phyloP scores from a whole-genome alignment of 2,797 vertebrate genomes.

The Anabas testudineus region DNA sequence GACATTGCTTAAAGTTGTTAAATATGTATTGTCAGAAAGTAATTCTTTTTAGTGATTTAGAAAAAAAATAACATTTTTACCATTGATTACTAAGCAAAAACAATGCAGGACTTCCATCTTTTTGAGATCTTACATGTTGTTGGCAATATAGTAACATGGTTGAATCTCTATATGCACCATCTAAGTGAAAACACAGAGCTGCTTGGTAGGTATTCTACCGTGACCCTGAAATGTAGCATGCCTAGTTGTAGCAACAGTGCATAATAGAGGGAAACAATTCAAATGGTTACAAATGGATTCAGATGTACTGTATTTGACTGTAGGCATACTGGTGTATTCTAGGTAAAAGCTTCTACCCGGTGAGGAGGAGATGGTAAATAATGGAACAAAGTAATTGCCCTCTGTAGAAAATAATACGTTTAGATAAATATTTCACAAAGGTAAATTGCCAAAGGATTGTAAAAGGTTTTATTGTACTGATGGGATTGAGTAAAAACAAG shows the following conservation, averaged over 20 bases:
- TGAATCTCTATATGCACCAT: conserved; percentile 21
- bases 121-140: conserved; percentile 27
- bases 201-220: conserved; percentile 58
- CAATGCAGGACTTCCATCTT: no score
- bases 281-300: conserved; percentile 75
- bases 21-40: conserved; percentile 16
- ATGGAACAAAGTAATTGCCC: conserved; percentile 86
- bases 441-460: conserved; percentile 78
- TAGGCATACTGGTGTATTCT: conserved; percentile 54
- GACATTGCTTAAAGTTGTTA: not conserved
- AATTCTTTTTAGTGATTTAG: conserved; percentile 10
- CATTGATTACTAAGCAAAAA: no score
- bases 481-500: conserved; percentile 75
- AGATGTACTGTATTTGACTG: conserved; percentile 69
- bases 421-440: conserved; percentile 86
- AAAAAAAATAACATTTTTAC: not conserved
- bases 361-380: conserved; percentile 81
- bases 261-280: conserved; percentile 75
- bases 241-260: conserved; percentile 55
- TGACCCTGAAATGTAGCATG: conserved; percentile 55
- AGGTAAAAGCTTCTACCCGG: conserved; percentile 79
- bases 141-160: conserved; percentile 17
- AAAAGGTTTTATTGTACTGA: conserved; percentile 85
- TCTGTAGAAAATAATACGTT: conserved; percentile 84
- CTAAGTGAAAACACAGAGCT: conserved; percentile 40